These are phyloP conservation scores for Poeciliopsis turrubarensis DNA, from an alignment of 2,113 vertebrate species.

Conservation along the genomic window DNA sequence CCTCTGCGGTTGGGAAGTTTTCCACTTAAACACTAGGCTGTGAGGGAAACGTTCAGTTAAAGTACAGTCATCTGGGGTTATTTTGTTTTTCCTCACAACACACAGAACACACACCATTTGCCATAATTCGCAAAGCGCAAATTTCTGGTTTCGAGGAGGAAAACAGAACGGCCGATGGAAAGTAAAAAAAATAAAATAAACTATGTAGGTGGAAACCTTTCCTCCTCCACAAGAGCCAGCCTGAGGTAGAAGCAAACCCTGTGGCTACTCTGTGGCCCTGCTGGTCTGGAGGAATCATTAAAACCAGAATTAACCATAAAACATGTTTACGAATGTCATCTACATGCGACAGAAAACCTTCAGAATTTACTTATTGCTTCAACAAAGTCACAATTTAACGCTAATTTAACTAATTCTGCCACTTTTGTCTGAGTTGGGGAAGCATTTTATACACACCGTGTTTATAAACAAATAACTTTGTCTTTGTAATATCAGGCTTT, in stretches of 20 bases:
- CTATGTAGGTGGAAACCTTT: conserved; percentile 65
- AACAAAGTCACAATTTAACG: neutral
- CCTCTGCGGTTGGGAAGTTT: conserved; percentile 67
- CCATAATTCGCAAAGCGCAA: conserved; percentile 72
- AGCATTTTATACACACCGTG: too few relatives aligned
- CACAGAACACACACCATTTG: conserved; percentile 72
- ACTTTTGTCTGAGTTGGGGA: neutral
- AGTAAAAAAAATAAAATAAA: conserved; percentile 52
- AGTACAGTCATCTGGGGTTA: conserved; percentile 59
- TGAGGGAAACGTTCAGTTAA: conserved; percentile 66
- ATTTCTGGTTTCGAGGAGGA: conserved; percentile 64
- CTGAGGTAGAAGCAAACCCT: neutral
- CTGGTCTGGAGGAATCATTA: neutral
- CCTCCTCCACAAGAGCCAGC: conserved; percentile 48
- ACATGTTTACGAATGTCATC: neutral
- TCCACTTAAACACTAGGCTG: conserved; percentile 68
- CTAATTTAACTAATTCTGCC: neutral
- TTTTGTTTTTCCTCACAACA: conserved; percentile 72
- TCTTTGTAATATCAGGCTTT: neutral
- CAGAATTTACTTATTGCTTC: neutral
- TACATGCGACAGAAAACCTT: neutral
- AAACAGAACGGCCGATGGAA: conserved; percentile 69
- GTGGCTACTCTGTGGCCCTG: neutral
- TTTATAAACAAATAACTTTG: neutral
- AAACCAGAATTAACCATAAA: neutral